Base-by-base conservation (phyloP, 2,888 invertebrate species). In the Ormyrus pomaceus region DNA sequence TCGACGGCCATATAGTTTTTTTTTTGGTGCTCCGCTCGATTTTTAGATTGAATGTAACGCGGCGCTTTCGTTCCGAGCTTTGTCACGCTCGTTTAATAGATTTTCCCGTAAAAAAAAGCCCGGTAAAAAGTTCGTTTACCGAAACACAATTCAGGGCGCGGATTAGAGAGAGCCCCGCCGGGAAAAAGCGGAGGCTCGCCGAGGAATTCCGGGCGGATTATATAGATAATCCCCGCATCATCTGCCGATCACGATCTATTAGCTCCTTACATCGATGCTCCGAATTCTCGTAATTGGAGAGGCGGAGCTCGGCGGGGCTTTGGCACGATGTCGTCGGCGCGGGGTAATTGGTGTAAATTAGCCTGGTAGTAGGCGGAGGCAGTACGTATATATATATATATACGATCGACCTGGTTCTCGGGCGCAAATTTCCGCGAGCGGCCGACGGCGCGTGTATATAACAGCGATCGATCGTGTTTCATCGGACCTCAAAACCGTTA, bases 401-500 rank as follows among this genome's bases (percentile, higher is more conserved):
- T n/a, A 8, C 69, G 56, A n/a, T 50, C 19, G 11, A 34, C 61
- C 11, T 48, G 64, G 65, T 76, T 78, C 68, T 55, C 55, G 77
- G 70, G 56, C 55, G 34, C 34, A 34, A 34, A 34, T 34, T 34
- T 34, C 34, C 34, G 34, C 34, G 34, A 34, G 34, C 34, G 34
- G 34, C 34, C 34, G 34, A 34, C 34, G 72, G 48, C 61, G 78
- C 64, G 76, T 56, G 74, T 56, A 62, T 51, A 65, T 46, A 70
- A 45, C 45, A 46, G 13, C 76, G 58, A 62, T 61, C 59, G 75
- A 73, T 77, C 77, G 77, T 70, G 74, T 73, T 76, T 61, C 80
- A 77, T 58, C 73, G 59, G 56, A 68, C 80, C 71, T 65, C 75
- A 84, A 69, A 66, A 80, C 85, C 85, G 86, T 86, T 86, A 85